Conservation (phyloP, 1,140 invertebrate species). For the Pentalonia nigronervosa region DNA sequence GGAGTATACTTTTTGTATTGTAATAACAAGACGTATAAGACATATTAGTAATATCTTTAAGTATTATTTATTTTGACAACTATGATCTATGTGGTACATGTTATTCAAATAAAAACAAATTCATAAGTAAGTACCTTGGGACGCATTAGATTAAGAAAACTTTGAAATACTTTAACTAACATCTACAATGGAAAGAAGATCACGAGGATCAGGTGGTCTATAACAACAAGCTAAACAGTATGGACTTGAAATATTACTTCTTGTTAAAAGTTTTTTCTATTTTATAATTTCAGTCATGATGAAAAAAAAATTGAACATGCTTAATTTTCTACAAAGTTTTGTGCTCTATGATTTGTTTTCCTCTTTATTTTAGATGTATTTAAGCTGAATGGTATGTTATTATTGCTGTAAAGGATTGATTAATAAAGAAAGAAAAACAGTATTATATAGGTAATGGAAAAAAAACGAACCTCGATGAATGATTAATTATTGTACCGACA, state of each 20-base stretch:
- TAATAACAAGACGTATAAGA: not conserved
- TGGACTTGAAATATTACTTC: not conserved
- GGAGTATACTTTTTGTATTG: not conserved
- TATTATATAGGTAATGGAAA: not conserved
- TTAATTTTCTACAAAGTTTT: not conserved
- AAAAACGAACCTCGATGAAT: not conserved
- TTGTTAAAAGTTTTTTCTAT: not conserved
- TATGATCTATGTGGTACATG: not conserved
- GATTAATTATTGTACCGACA: not conserved
- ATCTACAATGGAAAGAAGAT: not conserved
- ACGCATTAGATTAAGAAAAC: not conserved
- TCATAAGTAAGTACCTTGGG: not conserved
- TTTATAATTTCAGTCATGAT: not conserved
- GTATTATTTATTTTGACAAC: slow-evolving; percentile 1
- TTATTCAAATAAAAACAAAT: not conserved
- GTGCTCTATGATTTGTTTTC: not conserved
- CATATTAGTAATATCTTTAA: not conserved
- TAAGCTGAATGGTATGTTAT: not conserved
- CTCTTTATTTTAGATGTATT: not conserved
- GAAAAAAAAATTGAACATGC: not conserved
- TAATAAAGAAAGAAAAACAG: not conserved
- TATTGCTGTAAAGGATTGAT: not conserved
- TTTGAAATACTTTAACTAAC: not conserved
- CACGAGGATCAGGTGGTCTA: not conserved
- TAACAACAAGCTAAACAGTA: not conserved